These are phyloP conservation scores for Parazoanthus atlanticus DNA, from an alignment of 92 coral and sea anemone genomes.

Conservation along the genomic window DNA sequence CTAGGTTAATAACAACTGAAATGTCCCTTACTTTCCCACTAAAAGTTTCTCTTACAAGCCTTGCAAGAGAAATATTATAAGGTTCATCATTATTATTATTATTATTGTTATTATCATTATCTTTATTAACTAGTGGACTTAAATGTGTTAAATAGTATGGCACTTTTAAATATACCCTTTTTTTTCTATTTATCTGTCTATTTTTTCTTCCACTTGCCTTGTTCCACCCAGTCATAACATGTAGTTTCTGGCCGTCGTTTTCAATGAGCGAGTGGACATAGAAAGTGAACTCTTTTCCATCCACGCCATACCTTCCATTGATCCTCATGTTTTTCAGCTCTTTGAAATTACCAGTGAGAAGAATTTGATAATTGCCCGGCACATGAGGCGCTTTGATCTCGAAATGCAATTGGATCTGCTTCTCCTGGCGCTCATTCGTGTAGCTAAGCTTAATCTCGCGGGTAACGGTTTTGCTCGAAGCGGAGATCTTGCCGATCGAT, in stretches of 20 bases:
- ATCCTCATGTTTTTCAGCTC: background rate
- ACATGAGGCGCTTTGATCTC: background rate
- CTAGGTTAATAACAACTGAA: too few species aligned
- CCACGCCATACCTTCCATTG: background rate
- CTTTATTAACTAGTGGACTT: too few species aligned
- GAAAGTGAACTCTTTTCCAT: background rate
- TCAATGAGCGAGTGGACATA: background rate
- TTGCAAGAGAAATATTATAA: too few species aligned
- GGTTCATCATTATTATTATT: too few species aligned
- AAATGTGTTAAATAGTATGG: too few species aligned
- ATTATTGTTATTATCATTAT: too few species aligned
- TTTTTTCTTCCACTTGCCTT: background rate
- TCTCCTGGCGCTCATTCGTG: background rate
- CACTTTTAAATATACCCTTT: background rate
- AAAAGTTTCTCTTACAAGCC: too few species aligned
- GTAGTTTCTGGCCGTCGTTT: background rate
- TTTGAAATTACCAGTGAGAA: background rate
- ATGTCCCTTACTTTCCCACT: too few species aligned
- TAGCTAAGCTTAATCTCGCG: background rate
- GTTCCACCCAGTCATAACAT: background rate
- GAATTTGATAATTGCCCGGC: background rate
- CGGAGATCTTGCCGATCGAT: background rate
- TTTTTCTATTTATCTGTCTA: background rate
- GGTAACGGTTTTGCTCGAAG: slow-evolving; percentile 16
- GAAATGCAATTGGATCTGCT: background rate